Evolutionary conservation across 2,888 invertebrate species (phyloP), one percentile per base, ranked within the genome.

Genomic region (Abscondita cerata): DNA sequence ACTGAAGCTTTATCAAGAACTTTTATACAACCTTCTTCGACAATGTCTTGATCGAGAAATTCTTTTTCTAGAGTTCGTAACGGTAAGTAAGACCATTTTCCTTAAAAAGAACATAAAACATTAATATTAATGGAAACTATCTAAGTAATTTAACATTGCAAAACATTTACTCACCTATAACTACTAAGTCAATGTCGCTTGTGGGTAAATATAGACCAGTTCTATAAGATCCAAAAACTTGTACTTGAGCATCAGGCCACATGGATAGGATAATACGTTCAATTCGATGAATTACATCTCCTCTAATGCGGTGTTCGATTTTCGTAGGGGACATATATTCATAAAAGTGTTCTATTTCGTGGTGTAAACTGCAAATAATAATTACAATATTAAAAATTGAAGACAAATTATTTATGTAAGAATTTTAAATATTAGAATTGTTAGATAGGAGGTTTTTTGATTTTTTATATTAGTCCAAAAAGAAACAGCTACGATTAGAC

Each of bases 1-100:
- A 99, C 98, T 55, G 96, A 95, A 62, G 98, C 98, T 83, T 96
- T 97, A 83, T 98, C 97, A 72, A 98, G 86, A 74, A 98, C 97
- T 85, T 96, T 96, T 79, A 98, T 92, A 76, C 93, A 90, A 76
- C 89, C 88, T 76, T 91, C 89, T 78, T 95, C 92, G 55, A 96
- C 96, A 69, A 98, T 93, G 75, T 92, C 92, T 78, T 92, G 91
- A 72, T 91, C 91, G 68, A 95, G 85, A 74, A 98, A 86, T 78
- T 94, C 96, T 71, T 92, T 89, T 83, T 96, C 95, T 76, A 98
- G 84, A 46, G 95, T 95, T 80, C 93, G 89, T 72, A 98, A 83
- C 58, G 98, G 97, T 75, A 95, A 47, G 36, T 61, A 56, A 11
- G 61, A 38, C 61, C 61, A 61, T 31, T 61, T 61, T 51, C 61